Conservation (phyloP, 2,888 invertebrate genomes). For the Thumatha senex region DNA sequence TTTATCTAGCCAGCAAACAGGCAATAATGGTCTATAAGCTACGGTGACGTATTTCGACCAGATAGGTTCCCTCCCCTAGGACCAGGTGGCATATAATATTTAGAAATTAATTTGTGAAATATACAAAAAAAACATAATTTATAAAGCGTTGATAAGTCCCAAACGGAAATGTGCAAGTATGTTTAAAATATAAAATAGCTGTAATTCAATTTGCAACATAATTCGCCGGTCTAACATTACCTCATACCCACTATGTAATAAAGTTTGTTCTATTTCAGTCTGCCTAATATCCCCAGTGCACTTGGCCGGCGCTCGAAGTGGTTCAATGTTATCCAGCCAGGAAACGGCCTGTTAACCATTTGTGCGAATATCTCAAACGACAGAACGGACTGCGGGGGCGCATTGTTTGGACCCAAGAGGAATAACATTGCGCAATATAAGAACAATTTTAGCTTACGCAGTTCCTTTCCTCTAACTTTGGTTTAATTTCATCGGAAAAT, state of each 20-base stretch:
- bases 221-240: not conserved
- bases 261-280: slow-evolving; percentile 67
- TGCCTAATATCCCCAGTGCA: slow-evolving; percentile 72
- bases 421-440: slow-evolving; percentile 21
- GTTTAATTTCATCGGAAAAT: no score
- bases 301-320: slow-evolving; percentile 75
- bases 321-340: slow-evolving; percentile 78
- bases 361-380: slow-evolving; percentile 61
- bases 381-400: slow-evolving; percentile 27
- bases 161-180: no score
- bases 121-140: slow-evolving; percentile 6
- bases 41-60: no score
- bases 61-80: no score
- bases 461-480: no score
- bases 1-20: no score
- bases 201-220: not conserved
- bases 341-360: slow-evolving; percentile 72
- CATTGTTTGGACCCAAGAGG: slow-evolving; percentile 29
- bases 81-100: no score
- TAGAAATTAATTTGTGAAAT: no score
- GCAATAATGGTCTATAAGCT: no score
- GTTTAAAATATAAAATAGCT: not conserved
- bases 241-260: slow-evolving; percentile 1
- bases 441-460: slow-evolving; percentile 25
- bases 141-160: not conserved